A percentile compares a stretch with the other conserved stretches of the same genome.
Evolutionary conservation across 1,140 invertebrate species (phyloP).

Genomic region (Palaemon carinicauda): DNA sequence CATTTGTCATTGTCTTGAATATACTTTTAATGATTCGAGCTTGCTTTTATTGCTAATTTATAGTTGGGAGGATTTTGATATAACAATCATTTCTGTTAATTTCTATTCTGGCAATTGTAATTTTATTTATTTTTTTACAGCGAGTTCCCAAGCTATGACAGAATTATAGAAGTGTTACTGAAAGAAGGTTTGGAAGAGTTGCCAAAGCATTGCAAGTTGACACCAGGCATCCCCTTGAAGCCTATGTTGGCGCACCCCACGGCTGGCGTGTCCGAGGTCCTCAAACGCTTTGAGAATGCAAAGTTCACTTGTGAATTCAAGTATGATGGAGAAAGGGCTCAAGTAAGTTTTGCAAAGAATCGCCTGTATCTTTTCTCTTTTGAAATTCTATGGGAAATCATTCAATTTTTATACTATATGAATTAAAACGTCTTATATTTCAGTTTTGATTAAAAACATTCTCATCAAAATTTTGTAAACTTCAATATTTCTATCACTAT

Average conservation of each 20-base stretch:
- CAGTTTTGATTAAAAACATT: no score
- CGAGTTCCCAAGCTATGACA: slow-evolving; percentile 96
- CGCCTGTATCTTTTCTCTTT: no score
- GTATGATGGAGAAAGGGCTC: slow-evolving; percentile 98
- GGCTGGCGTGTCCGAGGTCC: slow-evolving; percentile 86
- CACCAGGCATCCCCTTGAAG: slow-evolving; percentile 93
- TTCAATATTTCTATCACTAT: no score
- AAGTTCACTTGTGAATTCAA: slow-evolving; percentile 99
- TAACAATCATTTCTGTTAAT: background rate
- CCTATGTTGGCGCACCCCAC: slow-evolving; percentile 99
- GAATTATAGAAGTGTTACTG: slow-evolving; percentile 83
- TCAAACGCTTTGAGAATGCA: slow-evolving; percentile 88
- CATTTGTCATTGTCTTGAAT: background rate
- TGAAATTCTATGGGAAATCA: no score
- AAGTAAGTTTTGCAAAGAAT: no score
- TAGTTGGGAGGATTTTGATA: background rate
- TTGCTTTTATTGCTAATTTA: background rate
- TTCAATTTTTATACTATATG: no score
- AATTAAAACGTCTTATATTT: no score
- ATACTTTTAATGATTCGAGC: background rate
- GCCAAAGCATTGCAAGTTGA: slow-evolving; percentile 84
- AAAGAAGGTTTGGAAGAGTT: slow-evolving; percentile 82
- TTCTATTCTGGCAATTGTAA: no score
- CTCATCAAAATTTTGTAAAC: no score
- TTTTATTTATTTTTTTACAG: slow-evolving; percentile 67